A percentile compares a stretch with the other conserved stretches of the same genome.
phyloP scores from a whole-genome alignment of 1,140 invertebrate species.

The Scaptomyza pallida region DNA sequence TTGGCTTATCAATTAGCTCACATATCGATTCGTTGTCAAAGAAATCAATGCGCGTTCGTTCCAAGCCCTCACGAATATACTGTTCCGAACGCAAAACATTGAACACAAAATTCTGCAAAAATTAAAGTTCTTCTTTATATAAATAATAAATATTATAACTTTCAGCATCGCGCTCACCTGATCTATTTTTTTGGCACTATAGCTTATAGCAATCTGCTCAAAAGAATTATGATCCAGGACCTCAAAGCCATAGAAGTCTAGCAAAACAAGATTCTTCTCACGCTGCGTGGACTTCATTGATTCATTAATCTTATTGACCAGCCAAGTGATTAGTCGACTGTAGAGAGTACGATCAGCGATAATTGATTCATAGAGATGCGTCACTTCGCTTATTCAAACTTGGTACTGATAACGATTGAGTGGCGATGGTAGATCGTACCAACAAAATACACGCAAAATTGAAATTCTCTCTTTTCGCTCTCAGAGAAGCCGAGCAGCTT shows the following conservation, averaged over 20 bases:
- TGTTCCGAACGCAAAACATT: slow-evolving; percentile 87
- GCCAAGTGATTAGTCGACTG: slow-evolving; percentile 91
- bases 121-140: background rate
- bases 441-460: no score
- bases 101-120: slow-evolving; percentile 73
- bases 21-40: slow-evolving; percentile 88
- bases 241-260: slow-evolving; percentile 96
- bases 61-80: slow-evolving; percentile 90
- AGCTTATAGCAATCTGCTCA: slow-evolving; percentile 95
- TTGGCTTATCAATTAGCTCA: slow-evolving; percentile 82
- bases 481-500: no score
- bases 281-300: slow-evolving; percentile 87
- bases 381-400: no score
- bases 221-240: slow-evolving; percentile 90
- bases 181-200: slow-evolving; percentile 95
- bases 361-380: no score
- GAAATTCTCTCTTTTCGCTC: no score
- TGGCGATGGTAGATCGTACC: no score
- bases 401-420: no score
- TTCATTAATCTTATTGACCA: slow-evolving; percentile 90
- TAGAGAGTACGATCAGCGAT: slow-evolving; percentile 90
- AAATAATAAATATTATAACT: background rate
- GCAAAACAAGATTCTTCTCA: slow-evolving; percentile 87
- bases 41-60: slow-evolving; percentile 88
- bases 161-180: slow-evolving; percentile 76